Percentiles rank a stretch among this genome's conserved stretches.
These are phyloP conservation scores for Trachelus stipa DNA, from an alignment of 2,888 invertebrate species.

Conservation along the genomic window DNA sequence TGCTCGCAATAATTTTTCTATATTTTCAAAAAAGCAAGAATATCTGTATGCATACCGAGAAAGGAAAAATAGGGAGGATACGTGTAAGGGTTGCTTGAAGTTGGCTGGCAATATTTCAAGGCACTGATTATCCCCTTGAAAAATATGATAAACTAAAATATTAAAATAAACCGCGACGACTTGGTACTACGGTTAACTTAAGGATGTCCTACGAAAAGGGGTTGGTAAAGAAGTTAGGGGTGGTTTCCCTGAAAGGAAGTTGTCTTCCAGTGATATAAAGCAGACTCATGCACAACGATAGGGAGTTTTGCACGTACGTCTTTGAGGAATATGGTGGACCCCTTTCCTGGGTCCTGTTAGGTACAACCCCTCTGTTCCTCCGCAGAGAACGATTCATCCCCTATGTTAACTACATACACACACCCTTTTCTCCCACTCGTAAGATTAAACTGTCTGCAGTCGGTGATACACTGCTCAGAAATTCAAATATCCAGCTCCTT, in stretches of 20 bases:
- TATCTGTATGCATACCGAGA: neutral
- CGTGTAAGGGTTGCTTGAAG: neutral
- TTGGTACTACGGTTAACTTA: slow-evolving; percentile 6
- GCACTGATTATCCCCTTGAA: neutral
- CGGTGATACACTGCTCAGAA: slow-evolving; percentile 32
- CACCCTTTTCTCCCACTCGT: slow-evolving; percentile 35
- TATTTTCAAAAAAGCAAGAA: neutral
- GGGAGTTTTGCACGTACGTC: neutral
- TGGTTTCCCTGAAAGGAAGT: slow-evolving; percentile 13
- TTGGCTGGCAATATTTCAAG: neutral
- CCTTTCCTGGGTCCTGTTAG: slow-evolving; percentile 5
- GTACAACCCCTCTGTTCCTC: slow-evolving; percentile 6
- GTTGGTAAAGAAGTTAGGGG: slow-evolving; percentile 24
- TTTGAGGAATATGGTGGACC: neutral
- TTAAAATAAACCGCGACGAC: slow-evolving; percentile 34
- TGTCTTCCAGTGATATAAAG: slow-evolving; percentile 29
- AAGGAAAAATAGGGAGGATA: neutral
- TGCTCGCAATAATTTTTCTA: neutral
- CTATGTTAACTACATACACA: slow-evolving; percentile 16
- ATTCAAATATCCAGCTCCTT: slow-evolving; percentile 7
- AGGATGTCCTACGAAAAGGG: neutral
- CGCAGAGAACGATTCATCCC: slow-evolving; percentile 5
- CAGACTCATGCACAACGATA: slow-evolving; percentile 25
- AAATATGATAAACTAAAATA: slow-evolving; percentile 28
- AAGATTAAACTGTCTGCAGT: slow-evolving; percentile 43